Evolutionary conservation across 2,888 invertebrate genomes (phyloP), one percentile per base, ranked within the genome.

Genomic region (Watsonalla binaria): DNA sequence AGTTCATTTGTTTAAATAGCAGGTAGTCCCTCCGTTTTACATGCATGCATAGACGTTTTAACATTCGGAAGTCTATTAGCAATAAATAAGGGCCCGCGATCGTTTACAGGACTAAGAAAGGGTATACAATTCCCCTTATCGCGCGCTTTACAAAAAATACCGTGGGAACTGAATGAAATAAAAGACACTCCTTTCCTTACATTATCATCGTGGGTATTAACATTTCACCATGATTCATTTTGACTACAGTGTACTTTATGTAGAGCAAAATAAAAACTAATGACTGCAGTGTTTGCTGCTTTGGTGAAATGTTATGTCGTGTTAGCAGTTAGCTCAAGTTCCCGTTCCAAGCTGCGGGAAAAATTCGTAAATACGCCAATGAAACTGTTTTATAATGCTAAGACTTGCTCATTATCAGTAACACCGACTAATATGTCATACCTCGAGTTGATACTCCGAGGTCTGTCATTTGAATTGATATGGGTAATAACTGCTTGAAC

Each of bases 111-210:
- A 76, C 81, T 80, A 81, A 84, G 83, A 86, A 89, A 89, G 89
- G 90, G 89, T 87, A 85, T 76, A 79, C 79, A 76, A 81, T 82
- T 86, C 88, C 89, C 88, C 86, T 89, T 88, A 90, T 88, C 87
- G 84, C 66, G 72, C 74, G 79, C 74, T 76, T 78, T 74, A 88
- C 84, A 87, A 87, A 87, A 87, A 87, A 84, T 80, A 86, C 82
- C 88, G 90, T 90, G 90, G 88, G 90, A 90, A 90, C 82, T 75
- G 62, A 84, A 75, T 75, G 68, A 78, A 85, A 85, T 84, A 86
- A 87, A 82, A 81, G 82, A 81, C 78, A 84, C 72, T 78, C 81
- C 79, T 78, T 81, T 84, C 82, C 81, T 78, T 80, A 76, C 15
- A 39, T 49, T 73, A 77, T 76, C 78, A 78, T 71, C 72, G 72